Evolutionary conservation across 92 coral and sea anemone genomes (phyloP).

Genomic region (Galaxea fascicularis): DNA sequence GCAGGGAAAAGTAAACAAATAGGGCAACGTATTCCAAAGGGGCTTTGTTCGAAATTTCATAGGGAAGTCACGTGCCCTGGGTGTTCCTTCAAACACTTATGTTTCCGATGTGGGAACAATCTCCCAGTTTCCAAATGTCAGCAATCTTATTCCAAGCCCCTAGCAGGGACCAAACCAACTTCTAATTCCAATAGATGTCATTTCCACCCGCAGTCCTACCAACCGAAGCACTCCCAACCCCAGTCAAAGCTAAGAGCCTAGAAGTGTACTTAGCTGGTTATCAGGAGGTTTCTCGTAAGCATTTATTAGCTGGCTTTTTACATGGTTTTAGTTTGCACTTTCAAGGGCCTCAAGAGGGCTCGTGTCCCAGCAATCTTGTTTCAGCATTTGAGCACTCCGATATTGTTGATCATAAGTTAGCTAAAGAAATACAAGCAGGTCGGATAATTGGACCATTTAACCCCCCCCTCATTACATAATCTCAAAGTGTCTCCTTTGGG

Average conservation of each 20-base stretch:
- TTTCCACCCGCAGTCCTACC: neutral
- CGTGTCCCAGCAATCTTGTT: constrained; percentile 35
- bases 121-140: constrained; percentile 20
- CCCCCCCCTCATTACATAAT: constrained; percentile 42
- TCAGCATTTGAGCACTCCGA: constrained; percentile 54
- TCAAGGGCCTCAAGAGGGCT: constrained; percentile 36
- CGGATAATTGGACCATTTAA: constrained; percentile 58
- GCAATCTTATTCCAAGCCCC: neutral
- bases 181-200: no score
- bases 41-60: constrained; percentile 24
- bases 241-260: constrained; percentile 38
- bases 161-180: constrained; percentile 1
- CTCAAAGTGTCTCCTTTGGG: constrained; percentile 51
- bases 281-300: neutral
- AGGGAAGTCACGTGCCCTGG: constrained; percentile 18
- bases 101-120: constrained; percentile 11
- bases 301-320: constrained; percentile 48
- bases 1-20: constrained; percentile 7
- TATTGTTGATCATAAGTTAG: constrained; percentile 51
- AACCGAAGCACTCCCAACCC: constrained; percentile 46
- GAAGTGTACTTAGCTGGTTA: no score
- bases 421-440: constrained; percentile 45
- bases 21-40: constrained; percentile 1
- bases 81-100: constrained; percentile 34
- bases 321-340: constrained; percentile 47